Base-by-base conservation (phyloP, 2,888 invertebrate genomes). In the Linnaemya vulpina region DNA sequence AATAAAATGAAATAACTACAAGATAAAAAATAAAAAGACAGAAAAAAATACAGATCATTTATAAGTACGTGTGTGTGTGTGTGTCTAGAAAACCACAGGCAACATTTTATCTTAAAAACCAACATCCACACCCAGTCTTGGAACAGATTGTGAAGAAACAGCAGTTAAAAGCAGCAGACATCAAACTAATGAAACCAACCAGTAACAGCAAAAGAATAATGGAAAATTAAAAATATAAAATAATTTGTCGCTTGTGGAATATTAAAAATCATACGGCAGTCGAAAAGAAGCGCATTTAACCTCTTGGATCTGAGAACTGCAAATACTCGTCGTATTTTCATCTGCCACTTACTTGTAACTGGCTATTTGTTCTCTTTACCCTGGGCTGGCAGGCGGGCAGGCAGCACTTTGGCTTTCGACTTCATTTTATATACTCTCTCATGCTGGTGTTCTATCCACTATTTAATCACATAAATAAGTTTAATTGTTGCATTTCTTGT, bases 401-500 rank as follows among this genome's bases (percentile, higher is more conserved):
- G 10, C 58, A 77, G 40, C 38, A 49, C 17, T 68, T 38, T 67
- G 60, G 25, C 77, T 49, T 68, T 68, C 22, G 15, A 25, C 30
- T 53, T 53, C 17, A 62, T 62, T 62, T 51, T 65, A 13, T 30
- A 25, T n/a, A 49, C 65, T 5, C 38, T 30, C 53, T 40, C 43
- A 30, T 68, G 46, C 15, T 53, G 30, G 51, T 67, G 17, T 67
- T 80, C 17, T 71, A 75, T 75, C 65, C 60, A 75, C 58, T 67
- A 76, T 84, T 80, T 78, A 71, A 84, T 84, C 82, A 63, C 84
- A 85, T 82, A 85, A 82, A 85, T 85, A 85, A 82, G 67, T 85
- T 82, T 82, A 85, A 85, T 85, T 85, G 85, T 85, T 79, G 78
- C 85, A 82, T 82, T 78, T 75, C 82, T 78, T 84, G 84, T 84